Base-by-base conservation (phyloP, 1,140 invertebrate genomes). In the Drosophila ironensis region DNA sequence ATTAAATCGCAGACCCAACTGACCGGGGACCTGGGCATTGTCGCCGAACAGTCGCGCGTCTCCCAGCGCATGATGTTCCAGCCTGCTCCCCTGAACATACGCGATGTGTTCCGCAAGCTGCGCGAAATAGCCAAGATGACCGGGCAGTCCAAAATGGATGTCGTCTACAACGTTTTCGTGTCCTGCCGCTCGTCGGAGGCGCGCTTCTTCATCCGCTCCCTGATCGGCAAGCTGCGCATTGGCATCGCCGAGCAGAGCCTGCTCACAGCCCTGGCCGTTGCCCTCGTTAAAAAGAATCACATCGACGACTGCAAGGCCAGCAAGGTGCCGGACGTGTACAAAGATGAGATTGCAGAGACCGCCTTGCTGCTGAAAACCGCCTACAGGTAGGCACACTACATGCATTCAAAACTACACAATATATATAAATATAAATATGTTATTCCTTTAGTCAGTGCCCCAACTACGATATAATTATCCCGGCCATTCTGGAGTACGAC, bases 241-340 rank as follows among this genome's bases (percentile, higher is more conserved):
- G 98, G 98, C 2, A 91, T 99, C 44, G 99, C 98, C 0, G 98
- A 99, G 88, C 98, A 99, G 91, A 99, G 98, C 8, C 94, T 99
- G 16, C 91, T 99, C 9, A 95, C 96, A 89, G 98, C 98, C 8
- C 88, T 99, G 33, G 97, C 97, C 8, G 93, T 96, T 81, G 98
- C 98, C 3, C 94, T 28, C 90, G 91, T 84, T 87, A 93, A 75
- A 91, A 95, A 90, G 90, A 91, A 71, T 4, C 94, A 92, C 80
- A 94, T 95, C 1, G 3, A 91, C 92, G 24, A 93, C 93, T 57
- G 88, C 94, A 66, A 91, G 91, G 11, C 73, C 91, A n/a, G 96
- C 97, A 14, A 87, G 91, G 8, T 94, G 96, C 47, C 45, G 16
- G 80, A 86, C 4, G 38, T 75, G 1, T 72, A 86, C 42, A 99